Conservation (phyloP, 2,113 vertebrate genomes). For the Pholis gunnellus region DNA sequence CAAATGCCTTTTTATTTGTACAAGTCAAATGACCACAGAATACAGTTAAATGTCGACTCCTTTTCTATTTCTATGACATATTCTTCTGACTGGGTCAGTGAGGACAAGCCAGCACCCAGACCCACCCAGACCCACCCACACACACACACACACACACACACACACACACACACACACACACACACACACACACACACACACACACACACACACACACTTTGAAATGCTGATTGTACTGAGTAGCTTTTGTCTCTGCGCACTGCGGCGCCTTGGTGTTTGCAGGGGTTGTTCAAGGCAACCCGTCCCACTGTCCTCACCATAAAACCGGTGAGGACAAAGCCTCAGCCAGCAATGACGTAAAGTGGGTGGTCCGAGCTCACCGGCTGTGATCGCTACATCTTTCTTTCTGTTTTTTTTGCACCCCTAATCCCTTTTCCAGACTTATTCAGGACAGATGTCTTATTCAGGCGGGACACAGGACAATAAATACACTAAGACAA, state of each 20-base stretch:
- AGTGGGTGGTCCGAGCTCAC: slow-evolving; percentile 24
- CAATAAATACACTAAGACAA: not conserved
- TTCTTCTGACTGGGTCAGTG: slow-evolving; percentile 6
- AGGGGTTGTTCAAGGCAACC: slow-evolving; percentile 64
- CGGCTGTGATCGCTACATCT: not conserved
- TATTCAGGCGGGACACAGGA: not conserved
- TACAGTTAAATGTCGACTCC: too few species aligned
- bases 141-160: not conserved
- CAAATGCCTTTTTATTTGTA: too few species aligned
- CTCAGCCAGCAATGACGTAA: slow-evolving; percentile 18
- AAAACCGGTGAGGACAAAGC: slow-evolving; percentile 43
- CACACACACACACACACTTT: slow-evolving; percentile 12
- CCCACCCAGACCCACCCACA: too few species aligned
- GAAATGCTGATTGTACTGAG: slow-evolving; percentile 49
- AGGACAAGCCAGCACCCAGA: not conserved
- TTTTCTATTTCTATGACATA: too few species aligned
- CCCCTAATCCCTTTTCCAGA: slow-evolving; percentile 56
- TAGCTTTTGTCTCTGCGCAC: slow-evolving; percentile 42
- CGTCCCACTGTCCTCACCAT: slow-evolving; percentile 2
- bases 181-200: not conserved
- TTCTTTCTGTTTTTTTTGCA: not conserved
- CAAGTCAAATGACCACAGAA: too few species aligned
- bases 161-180: not conserved
- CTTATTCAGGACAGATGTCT: slow-evolving; percentile 28
- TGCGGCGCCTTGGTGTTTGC: slow-evolving; percentile 33